phyloP scores from a whole-genome alignment of 2,113 vertebrate genomes.

The Seriola dumerili region DNA sequence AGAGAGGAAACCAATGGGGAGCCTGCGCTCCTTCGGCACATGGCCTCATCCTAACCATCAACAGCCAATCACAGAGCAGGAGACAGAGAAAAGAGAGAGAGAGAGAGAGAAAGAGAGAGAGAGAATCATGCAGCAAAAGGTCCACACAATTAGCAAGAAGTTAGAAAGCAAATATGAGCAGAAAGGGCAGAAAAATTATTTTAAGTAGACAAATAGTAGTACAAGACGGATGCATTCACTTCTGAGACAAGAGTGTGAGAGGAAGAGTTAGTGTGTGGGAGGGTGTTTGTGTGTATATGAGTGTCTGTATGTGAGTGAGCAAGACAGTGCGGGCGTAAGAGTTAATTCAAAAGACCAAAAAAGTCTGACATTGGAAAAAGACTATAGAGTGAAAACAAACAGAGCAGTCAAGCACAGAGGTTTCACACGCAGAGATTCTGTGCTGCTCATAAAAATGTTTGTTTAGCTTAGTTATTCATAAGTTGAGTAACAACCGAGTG shows the following conservation, averaged over 20 bases:
- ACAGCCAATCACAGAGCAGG: constrained; percentile 81
- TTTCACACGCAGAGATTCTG: constrained; percentile 78
- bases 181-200: constrained; percentile 32
- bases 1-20: constrained; percentile 92
- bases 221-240: constrained; percentile 36
- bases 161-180: constrained; percentile 63
- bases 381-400: constrained; percentile 76
- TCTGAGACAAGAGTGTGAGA: constrained; percentile 17
- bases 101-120: constrained; percentile 82
- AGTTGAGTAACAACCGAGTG: constrained; percentile 22
- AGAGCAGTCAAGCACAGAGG: constrained; percentile 46
- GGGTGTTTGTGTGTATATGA: constrained; percentile 20
- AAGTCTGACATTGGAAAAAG: constrained; percentile 69
- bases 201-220: constrained; percentile 21
- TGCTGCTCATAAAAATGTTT: constrained; percentile 54
- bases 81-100: constrained; percentile 62
- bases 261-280: constrained; percentile 25
- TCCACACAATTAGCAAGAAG: constrained; percentile 60
- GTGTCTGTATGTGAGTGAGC: constrained; percentile 33
- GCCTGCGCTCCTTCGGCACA: constrained; percentile 92
- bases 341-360: constrained; percentile 32
- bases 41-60: constrained; percentile 93
- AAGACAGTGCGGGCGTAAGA: constrained; percentile 23
- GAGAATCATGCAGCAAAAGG: constrained; percentile 81
- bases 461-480: constrained; percentile 61